Evolutionary conservation across 2,797 vertebrate species (phyloP).

Genomic region (Rhynchotus rufescens): DNA sequence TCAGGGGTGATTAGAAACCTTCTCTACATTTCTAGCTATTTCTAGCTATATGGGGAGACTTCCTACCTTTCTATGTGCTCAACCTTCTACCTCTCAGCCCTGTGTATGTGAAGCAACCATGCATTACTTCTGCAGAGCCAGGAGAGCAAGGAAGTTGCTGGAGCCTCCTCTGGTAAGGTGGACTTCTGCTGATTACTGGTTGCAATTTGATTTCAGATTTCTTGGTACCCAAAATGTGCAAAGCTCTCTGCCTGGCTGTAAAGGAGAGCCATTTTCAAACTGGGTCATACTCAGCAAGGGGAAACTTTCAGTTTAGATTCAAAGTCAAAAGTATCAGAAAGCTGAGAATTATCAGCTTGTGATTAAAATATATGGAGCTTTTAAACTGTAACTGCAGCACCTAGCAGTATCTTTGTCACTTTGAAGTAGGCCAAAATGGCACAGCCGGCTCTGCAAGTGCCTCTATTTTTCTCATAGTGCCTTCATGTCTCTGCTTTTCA

Average conservation of each 20-base stretch:
- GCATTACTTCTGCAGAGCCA: background rate
- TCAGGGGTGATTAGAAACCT: background rate
- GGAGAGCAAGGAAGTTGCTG: background rate
- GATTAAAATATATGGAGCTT: constrained; percentile 11
- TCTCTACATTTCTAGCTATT: background rate
- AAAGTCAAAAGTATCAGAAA: constrained; percentile 24
- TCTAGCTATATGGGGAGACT: background rate
- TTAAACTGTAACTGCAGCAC: background rate
- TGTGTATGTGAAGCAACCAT: background rate
- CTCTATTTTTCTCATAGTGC: background rate
- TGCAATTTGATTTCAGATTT: background rate
- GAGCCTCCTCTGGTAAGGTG: background rate
- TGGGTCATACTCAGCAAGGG: background rate
- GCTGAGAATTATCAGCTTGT: background rate
- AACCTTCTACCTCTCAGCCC: background rate
- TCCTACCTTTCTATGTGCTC: background rate
- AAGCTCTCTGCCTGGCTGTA: background rate
- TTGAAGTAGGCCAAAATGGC: background rate
- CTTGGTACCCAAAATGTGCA: background rate
- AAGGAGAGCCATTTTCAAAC: background rate
- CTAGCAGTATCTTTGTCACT: background rate
- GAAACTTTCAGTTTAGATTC: constrained; percentile 16
- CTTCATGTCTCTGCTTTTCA: constrained; percentile 8
- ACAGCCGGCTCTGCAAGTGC: background rate
- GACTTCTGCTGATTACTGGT: background rate